Conservation (phyloP, 2,888 invertebrate species). For the Icerya purchasi region DNA sequence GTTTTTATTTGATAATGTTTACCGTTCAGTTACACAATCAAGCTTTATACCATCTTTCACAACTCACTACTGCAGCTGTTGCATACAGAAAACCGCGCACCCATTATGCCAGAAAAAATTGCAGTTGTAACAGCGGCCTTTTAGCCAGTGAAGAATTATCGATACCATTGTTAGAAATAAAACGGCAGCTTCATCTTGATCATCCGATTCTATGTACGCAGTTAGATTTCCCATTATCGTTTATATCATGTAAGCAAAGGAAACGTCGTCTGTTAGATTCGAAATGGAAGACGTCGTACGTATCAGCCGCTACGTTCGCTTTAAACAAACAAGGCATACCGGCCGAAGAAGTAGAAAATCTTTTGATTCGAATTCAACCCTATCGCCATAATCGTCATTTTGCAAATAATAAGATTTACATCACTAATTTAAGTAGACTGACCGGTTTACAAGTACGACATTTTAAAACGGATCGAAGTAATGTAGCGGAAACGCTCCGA, state of each 20-base stretch:
- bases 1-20: no score
- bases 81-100: neutral
- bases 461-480: conserved; percentile 58
- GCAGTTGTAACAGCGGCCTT: neutral
- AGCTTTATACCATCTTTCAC: neutral
- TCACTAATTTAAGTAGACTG: neutral
- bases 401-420: neutral
- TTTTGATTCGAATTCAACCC: no score
- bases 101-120: neutral
- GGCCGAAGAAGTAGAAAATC: no score
- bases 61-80: neutral
- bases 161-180: conserved; percentile 4
- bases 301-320: conserved; percentile 26
- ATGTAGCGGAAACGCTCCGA: conserved; percentile 43
- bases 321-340: conserved; percentile 27
- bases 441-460: conserved; percentile 27
- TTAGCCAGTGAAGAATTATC: neutral
- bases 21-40: neutral
- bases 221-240: neutral
- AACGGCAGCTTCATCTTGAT: conserved; percentile 2
- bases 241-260: neutral
- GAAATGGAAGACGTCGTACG: conserved; percentile 25
- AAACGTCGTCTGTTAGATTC: neutral
- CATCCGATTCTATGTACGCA: neutral
- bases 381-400: neutral